Evolutionary conservation across 2,888 invertebrate species (phyloP).

Genomic region (Leucoma salicis): DNA sequence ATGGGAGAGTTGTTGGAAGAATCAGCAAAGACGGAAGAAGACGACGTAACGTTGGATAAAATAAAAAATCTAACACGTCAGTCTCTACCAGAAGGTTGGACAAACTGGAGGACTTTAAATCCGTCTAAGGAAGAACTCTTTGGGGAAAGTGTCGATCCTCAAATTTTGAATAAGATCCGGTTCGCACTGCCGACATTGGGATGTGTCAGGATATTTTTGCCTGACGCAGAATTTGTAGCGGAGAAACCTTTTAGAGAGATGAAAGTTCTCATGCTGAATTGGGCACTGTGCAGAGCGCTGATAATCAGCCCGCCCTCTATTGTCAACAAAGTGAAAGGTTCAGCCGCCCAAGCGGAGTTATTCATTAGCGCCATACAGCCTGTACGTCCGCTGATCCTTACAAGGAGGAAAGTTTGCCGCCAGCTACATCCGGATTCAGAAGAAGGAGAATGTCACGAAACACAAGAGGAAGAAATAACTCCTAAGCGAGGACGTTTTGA

Average conservation of each 20-base stretch:
- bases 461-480: slow-evolving; percentile 1
- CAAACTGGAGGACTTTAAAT: not conserved
- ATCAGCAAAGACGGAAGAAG: too few species aligned
- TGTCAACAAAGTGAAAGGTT: slow-evolving; percentile 13
- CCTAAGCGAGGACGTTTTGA: not conserved
- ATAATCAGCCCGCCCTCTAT: too few species aligned
- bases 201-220: not conserved
- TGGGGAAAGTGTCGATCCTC: not conserved
- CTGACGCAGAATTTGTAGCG: not conserved
- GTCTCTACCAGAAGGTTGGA: not conserved
- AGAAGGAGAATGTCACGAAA: not conserved
- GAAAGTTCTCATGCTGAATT: slow-evolving; percentile 8
- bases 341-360: slow-evolving; percentile 14
- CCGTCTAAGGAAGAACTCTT: not conserved
- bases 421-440: not conserved
- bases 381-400: slow-evolving; percentile 5
- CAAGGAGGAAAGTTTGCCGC: not conserved
- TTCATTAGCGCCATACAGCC: slow-evolving; percentile 9
- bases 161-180: not conserved
- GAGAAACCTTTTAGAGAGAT: not conserved
- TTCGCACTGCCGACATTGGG: not conserved
- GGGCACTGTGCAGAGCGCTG: slow-evolving; percentile 16
- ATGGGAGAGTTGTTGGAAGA: too few species aligned
- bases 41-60: not conserved
- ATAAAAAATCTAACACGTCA: not conserved